These are phyloP conservation scores for Cyclophora albipunctata DNA, from an alignment of 2,888 invertebrate genomes.

Conservation along the genomic window DNA sequence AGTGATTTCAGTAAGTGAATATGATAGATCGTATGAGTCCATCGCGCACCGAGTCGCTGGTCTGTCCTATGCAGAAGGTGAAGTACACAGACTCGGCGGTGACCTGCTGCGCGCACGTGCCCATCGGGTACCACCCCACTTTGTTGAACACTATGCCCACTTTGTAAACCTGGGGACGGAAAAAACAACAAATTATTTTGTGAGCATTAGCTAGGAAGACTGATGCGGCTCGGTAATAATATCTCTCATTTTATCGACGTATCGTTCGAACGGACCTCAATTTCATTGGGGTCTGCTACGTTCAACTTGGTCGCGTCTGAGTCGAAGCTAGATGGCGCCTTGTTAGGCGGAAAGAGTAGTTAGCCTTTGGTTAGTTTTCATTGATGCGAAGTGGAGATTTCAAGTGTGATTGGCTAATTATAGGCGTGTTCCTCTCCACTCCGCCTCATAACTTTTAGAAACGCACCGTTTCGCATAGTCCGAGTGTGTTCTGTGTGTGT, in stretches of 20 bases:
- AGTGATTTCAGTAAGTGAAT: conserved; percentile 68
- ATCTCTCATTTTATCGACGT: too few relatives aligned
- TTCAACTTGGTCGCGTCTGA: too few relatives aligned
- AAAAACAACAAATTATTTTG: conserved; percentile 5
- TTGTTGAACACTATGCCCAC: conserved; percentile 89
- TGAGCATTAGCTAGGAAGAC: neutral
- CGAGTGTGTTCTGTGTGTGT: too few relatives aligned
- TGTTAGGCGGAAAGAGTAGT: too few relatives aligned
- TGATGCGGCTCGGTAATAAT: neutral
- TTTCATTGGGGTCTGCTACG: conserved; percentile 35
- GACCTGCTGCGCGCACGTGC: conserved; percentile 80
- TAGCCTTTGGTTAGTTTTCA: too few relatives aligned
- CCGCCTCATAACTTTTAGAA: too few relatives aligned
- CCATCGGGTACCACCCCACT: conserved; percentile 87
- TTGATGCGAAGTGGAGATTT: too few relatives aligned
- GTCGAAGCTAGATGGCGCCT: too few relatives aligned
- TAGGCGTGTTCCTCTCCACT: too few relatives aligned
- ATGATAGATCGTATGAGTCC: conserved; percentile 87
- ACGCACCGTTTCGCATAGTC: too few relatives aligned
- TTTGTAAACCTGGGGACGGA: conserved; percentile 78
- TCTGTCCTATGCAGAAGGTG: conserved; percentile 83
- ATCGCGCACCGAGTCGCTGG: conserved; percentile 82
- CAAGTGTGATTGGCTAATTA: too few relatives aligned
- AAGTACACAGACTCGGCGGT: conserved; percentile 83
- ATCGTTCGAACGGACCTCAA: neutral